phyloP scores from a whole-genome alignment of 2,113 vertebrate genomes.

The Leucopsar rothschildi region DNA sequence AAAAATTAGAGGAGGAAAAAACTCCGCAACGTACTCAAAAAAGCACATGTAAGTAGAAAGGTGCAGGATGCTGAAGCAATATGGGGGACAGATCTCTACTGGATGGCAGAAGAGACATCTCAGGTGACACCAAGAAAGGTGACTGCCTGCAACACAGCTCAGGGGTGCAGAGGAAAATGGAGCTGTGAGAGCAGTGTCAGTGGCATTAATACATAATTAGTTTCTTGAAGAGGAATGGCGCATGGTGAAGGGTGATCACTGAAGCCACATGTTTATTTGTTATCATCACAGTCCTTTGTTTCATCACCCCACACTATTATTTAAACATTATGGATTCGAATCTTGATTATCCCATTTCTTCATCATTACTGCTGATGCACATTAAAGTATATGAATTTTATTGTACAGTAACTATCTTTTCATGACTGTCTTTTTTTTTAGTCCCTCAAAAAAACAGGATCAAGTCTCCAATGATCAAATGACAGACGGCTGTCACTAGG shows the following conservation, averaged over 20 bases:
- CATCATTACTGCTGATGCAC: neutral
- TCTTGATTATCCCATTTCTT: neutral
- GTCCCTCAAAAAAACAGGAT: neutral
- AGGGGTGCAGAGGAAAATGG: neutral
- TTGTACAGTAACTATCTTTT: neutral
- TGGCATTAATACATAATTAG: neutral
- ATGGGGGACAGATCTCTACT: neutral
- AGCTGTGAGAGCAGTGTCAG: neutral
- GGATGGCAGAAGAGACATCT: rapidly evolving
- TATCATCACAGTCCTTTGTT: neutral
- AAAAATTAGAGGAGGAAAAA: neutral
- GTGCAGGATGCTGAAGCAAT: neutral
- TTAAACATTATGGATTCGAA: neutral
- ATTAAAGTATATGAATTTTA: neutral
- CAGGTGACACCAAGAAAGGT: neutral
- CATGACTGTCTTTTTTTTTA: neutral
- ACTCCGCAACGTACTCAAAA: rapidly evolving
- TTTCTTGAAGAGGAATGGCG: neutral
- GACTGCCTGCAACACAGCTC: neutral
- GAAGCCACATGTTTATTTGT: neutral
- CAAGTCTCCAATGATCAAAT: neutral
- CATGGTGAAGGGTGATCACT: neutral
- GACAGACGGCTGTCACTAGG: neutral
- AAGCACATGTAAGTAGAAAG: neutral
- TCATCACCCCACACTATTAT: neutral